Evolutionary conservation across 2,888 invertebrate genomes (phyloP), one percentile per base, ranked within the genome.

Genomic region (Chydorus sphaericus): DNA sequence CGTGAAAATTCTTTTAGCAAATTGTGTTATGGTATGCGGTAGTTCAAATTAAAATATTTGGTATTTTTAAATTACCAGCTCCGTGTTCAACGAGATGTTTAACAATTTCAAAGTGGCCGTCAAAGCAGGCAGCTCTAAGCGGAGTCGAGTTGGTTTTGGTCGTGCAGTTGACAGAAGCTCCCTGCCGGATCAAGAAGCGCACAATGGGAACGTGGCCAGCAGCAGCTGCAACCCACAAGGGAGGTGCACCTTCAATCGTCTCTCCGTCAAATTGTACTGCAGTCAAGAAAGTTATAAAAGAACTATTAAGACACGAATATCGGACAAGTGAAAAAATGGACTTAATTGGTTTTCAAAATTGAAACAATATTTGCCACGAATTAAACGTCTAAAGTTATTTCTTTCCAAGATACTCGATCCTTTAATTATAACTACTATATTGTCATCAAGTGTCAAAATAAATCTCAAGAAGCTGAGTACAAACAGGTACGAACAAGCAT

Each of bases 241-340:
- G 92, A 14, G 94, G 92, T 1, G 94, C 94, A 62, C 88, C 92
- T 70, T 93, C 92, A 68, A 97, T 94, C 61, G 89, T 90, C 70
- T 97, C 96, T 7, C 93, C 93, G 70, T 96, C 96, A 71, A 97
- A n/a, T n/a, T n/a, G n/a, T n/a, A n/a, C n/a, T n/a, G n/a, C n/a
- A n/a, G n/a, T n/a, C n/a, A n/a, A n/a, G n/a, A n/a, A 96, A 63
- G 87, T 88, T 60, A 97, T 96, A 79, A 77, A 11, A 39, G 14
- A 38, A 7, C 38, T 5, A 6, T 20, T 38, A 20, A 57, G 4
- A 58, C 11, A 38, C 10, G n/a, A n/a, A n/a, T n/a, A n/a, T n/a
- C n/a, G n/a, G n/a, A n/a, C n/a, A n/a, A n/a, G n/a, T n/a, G n/a
- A n/a, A n/a, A n/a, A 44, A 54, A 30, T 14, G 14, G 14, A 29